A percentile compares a stretch with the other conserved stretches of the same genome.
phyloP scores from a whole-genome alignment of 2,797 vertebrate genomes.

The Pipistrellus pygmaeus region DNA sequence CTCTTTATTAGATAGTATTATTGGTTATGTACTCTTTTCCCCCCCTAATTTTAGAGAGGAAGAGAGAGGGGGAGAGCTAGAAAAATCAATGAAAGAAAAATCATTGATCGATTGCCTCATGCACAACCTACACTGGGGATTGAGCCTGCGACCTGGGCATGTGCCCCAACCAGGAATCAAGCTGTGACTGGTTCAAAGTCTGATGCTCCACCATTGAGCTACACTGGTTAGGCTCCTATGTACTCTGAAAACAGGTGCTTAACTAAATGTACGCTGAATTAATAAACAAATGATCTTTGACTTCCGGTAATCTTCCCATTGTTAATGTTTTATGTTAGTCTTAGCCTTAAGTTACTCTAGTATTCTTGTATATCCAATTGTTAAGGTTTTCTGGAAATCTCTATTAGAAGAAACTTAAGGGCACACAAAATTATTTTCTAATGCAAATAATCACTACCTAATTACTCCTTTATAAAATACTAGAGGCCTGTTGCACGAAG shows the following conservation, averaged over 20 bases:
- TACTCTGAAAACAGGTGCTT: constrained; percentile 5
- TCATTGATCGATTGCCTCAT: too few species aligned
- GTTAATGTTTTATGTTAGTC: neutral
- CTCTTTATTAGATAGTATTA: neutral
- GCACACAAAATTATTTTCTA: neutral
- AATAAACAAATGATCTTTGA: constrained; percentile 41
- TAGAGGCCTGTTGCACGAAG: too few species aligned
- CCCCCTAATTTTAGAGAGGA: too few species aligned
- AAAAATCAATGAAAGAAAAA: too few species aligned
- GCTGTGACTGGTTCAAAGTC: too few species aligned
- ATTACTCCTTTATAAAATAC: constrained; percentile 49
- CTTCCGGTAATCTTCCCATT: neutral
- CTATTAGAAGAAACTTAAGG: constrained; percentile 16
- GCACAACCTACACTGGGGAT: too few species aligned
- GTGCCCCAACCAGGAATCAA: too few species aligned
- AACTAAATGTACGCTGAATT: constrained; percentile 33
- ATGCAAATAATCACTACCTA: constrained; percentile 44
- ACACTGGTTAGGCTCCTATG: neutral
- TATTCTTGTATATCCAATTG: constrained; percentile 11
- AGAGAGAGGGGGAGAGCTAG: too few species aligned
- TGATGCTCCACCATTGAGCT: too few species aligned
- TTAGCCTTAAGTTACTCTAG: constrained; percentile 39
- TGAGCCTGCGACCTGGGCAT: too few species aligned
- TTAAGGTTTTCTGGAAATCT: constrained; percentile 18
- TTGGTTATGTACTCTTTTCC: neutral